Evolutionary conservation across 2,797 vertebrate genomes (phyloP), one percentile per base, ranked within the genome.

Genomic region (Ataeniobius toweri): DNA sequence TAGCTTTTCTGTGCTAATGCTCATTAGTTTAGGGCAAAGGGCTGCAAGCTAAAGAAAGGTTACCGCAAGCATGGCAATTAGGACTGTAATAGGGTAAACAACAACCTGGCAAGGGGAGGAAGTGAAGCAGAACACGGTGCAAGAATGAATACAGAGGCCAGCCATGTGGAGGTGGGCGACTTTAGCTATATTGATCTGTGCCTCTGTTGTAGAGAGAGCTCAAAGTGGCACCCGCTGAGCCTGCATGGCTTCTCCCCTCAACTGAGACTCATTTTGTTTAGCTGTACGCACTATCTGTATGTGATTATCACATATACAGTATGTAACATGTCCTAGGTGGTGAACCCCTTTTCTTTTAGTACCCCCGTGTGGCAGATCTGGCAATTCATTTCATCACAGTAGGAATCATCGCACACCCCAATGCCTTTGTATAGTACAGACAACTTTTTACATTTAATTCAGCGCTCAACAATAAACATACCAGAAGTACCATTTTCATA

Each of bases 391-490:
- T 93, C 76, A 91, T 92, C 89, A 73, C 44, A 58, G 73, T 80
- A 36, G 70, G 75, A 86, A 80, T 76, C 8, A 28, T 83, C 84
- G 80, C 26, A 1, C 74, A 71, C 31, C 74, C 0, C 88, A 44
- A 46, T 86, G 89, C 86, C 90, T 94, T 94, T 94, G 90, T 90
- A 93, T 92, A 94, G 89, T 85, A 70, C 89, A 83, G 88, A 87
- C 92, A 86, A 2, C 86, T 80, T 91, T 91, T 94, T 94, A 95
- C 86, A 94, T 95, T 96, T 93, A 93, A 93, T 96, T 96, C 94
- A 95, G 96, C 94, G 95, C 95, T 97, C 92, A 95, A 95, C 95
- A 93, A 93, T 71, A 85, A 44, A 92, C 91, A 78, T 75, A 85
- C 44, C 85, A 88, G 92, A 95, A 93, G 94, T 92, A 92, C 86